Base-by-base conservation (phyloP, 2,888 invertebrate genomes). In the Eustalomyia histrio region DNA sequence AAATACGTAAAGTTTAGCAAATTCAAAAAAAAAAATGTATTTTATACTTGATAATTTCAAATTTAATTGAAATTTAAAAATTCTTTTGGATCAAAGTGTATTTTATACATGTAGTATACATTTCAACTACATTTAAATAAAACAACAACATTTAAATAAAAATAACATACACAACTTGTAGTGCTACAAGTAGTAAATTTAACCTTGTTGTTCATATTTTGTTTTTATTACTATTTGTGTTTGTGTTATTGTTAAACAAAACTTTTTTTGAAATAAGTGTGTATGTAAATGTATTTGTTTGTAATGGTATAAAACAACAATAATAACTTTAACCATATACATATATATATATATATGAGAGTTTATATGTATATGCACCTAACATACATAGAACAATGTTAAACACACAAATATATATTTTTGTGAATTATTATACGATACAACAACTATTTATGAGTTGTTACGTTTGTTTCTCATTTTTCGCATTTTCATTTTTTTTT, bases 171-270 rank as follows among this genome's bases (percentile, higher is more conserved):
- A 57, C 29, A 57, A 57, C 10, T 57, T 57, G 16, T 57, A 16
- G 33, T 57, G 55, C 16, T 57, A 18, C 35, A 39, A 60, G 6
- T 60, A 50, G 63, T 63, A 63, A 50, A 50, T 29, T 63, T 63
- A 63, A 63, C 24, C 29, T 50, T 63, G 29, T 50, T 63, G 29
- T 47, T 63, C 17, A 63, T 61, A 43, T 61, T 21, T 43, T 65
- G 7, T 52, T 52, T 29, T 52, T 65, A 29, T 29, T 43, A 14
- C 9, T 43, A 39, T 61, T 35, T 16, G 9, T 61, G 35, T 61
- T 43, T 61, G 10, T 33, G 33, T 39, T 43, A 43, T 43, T 43
- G 43, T 43, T 43, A 21, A 21, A 21, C 21, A 21, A 21, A 29
- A 29, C 39, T 39, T 39, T 39, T 8, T 12, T 39, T 12, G 8